A percentile compares a stretch with the other conserved stretches of the same genome.
Evolutionary conservation across 2,888 invertebrate species (phyloP).

Genomic region (Protophormia terraenovae): DNA sequence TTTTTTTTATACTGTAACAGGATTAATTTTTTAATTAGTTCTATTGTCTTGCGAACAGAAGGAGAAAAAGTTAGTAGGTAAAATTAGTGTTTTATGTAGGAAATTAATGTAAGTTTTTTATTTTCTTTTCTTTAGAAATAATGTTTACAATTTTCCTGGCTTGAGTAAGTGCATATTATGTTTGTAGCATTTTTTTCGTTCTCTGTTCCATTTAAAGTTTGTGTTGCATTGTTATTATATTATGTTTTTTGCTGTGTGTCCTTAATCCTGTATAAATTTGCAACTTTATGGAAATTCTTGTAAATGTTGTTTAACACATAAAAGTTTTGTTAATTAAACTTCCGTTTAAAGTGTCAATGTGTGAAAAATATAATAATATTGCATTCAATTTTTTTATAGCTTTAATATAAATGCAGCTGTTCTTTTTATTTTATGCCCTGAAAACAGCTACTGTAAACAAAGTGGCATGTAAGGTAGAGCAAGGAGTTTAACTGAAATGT

Average conservation of each 20-base stretch:
- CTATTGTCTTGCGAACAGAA: constrained; percentile 72
- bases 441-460: background rate
- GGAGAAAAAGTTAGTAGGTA: constrained; percentile 25
- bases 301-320: constrained; percentile 50
- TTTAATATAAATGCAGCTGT: constrained; percentile 51
- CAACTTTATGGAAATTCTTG: constrained; percentile 40
- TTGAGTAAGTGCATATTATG: background rate
- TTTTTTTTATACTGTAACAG: constrained; percentile 51
- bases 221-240: background rate
- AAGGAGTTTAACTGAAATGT: background rate
- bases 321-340: constrained; percentile 67
- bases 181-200: background rate
- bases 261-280: constrained; percentile 49
- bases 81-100: constrained; percentile 31
- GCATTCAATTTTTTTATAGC: constrained; percentile 55
- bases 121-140: background rate
- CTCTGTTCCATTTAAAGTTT: background rate
- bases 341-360: constrained; percentile 76
- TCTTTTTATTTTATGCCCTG: background rate
- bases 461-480: background rate
- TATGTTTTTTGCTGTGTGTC: background rate
- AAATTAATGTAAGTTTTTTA: background rate
- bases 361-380: constrained; percentile 77
- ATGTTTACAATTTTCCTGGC: background rate
- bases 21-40: constrained; percentile 79